Percentiles rank a stretch among this genome's conserved stretches.
These are phyloP conservation scores for Notarius lentiginosus DNA, from an alignment of 2,113 vertebrate genomes.

Conservation along the genomic window DNA sequence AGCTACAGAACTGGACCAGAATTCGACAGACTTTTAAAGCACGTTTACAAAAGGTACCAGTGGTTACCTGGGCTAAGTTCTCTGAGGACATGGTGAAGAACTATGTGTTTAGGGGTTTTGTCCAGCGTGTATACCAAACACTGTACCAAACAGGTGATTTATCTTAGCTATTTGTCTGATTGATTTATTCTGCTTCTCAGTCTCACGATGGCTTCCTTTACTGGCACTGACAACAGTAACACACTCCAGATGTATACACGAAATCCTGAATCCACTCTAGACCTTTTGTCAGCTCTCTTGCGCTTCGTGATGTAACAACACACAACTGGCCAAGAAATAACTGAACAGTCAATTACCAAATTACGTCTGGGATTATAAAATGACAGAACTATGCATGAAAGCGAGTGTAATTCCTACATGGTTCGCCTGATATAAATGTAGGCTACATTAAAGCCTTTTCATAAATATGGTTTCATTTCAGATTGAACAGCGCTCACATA, in stretches of 20 bases:
- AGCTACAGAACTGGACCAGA: neutral
- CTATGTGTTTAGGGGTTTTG: neutral
- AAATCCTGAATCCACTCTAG: constrained; percentile 3
- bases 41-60: neutral
- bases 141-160: constrained; percentile 18
- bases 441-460: constrained; percentile 25
- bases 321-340: constrained; percentile 4
- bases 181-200: constrained; percentile 16
- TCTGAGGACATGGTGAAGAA: neutral
- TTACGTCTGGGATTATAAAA: constrained; percentile 22
- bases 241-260: constrained; percentile 10
- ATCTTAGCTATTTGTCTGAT: neutral
- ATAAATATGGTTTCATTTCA: constrained; percentile 4
- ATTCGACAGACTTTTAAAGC: neutral
- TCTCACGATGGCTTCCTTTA: constrained; percentile 5
- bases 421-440: constrained; percentile 14
- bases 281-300: neutral
- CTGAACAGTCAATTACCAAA: constrained; percentile 10
- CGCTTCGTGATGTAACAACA: constrained; percentile 6
- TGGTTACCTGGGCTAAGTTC: neutral
- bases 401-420: neutral
- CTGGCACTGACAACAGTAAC: constrained; percentile 12
- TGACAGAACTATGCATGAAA: constrained; percentile 4
- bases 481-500: neutral
- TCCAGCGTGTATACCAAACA: neutral